These are phyloP conservation scores for Harpalus rufipes DNA, from an alignment of 2,888 invertebrate genomes.

Conservation along the genomic window DNA sequence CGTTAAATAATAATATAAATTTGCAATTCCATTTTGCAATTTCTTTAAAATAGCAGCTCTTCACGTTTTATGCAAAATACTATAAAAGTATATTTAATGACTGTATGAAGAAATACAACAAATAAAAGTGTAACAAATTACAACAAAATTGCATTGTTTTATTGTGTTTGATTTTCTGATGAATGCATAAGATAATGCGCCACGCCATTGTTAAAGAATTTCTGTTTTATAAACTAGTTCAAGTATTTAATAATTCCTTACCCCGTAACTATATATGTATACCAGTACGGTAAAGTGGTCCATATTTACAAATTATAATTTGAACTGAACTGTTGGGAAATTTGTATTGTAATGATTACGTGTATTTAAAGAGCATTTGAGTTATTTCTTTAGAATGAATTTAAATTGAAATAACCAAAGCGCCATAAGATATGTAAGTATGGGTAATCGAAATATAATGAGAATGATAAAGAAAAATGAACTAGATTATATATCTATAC, in stretches of 20 bases:
- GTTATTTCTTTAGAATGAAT: neutral
- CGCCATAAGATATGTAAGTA: neutral
- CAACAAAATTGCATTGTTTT: slow-evolving; percentile 3
- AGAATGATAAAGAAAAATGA: neutral
- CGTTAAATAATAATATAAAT: neutral
- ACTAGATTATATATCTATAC: neutral
- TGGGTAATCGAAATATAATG: neutral
- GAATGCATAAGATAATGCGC: neutral
- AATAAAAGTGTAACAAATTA: slow-evolving; percentile 7
- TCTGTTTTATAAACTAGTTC: neutral
- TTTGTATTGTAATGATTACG: neutral
- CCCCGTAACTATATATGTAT: neutral
- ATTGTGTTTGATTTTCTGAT: neutral
- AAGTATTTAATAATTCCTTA: neutral
- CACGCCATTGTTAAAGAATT: neutral
- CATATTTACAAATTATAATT: neutral
- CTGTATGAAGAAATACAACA: neutral
- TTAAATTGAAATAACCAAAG: neutral
- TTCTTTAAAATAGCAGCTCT: neutral
- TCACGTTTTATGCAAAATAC: neutral
- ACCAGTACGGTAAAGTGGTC: neutral
- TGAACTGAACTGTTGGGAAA: neutral
- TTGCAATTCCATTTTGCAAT: neutral
- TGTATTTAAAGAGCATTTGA: neutral
- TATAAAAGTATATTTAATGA: neutral